Conservation (phyloP, 2,888 invertebrate species). For the Synanthedon andrenaeformis region DNA sequence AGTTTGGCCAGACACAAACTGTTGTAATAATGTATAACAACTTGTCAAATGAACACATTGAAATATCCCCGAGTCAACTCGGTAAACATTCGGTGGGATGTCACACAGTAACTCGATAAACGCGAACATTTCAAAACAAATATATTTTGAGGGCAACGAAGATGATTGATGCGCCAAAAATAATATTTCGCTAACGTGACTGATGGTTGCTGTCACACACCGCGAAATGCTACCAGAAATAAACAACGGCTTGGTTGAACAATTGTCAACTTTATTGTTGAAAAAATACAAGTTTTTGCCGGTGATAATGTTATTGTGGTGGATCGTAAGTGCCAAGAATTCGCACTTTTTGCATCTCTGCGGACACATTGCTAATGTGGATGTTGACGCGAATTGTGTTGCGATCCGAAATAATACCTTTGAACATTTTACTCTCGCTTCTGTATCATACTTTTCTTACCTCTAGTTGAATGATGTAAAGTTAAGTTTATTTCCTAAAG, state of each 20-base stretch:
- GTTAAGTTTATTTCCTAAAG: too few relatives aligned
- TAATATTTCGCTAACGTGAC: conserved; percentile 2
- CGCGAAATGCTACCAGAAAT: neutral
- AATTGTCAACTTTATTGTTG: neutral
- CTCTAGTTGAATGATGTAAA: too few relatives aligned
- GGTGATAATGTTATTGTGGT: neutral
- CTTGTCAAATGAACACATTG: neutral
- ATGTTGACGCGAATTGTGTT: neutral
- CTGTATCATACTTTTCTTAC: too few relatives aligned
- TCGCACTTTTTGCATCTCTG: neutral
- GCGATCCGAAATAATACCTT: neutral
- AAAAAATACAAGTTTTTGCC: neutral
- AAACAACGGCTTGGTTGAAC: neutral
- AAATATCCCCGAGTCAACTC: neutral
- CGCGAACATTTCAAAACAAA: conserved; percentile 3
- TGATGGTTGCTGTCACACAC: neutral
- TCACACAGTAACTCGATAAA: conserved; percentile 1
- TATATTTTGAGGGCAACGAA: conserved; percentile 1
- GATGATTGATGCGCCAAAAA: conserved; percentile 5
- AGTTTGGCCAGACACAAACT: neutral
- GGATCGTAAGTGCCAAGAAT: neutral
- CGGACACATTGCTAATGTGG: neutral
- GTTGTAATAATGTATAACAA: neutral
- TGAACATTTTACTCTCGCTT: neutral
- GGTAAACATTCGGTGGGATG: neutral